A percentile compares a stretch with the other conserved stretches of the same genome.
Evolutionary conservation across 2,888 invertebrate genomes (phyloP).

Genomic region (Amiota communis): DNA sequence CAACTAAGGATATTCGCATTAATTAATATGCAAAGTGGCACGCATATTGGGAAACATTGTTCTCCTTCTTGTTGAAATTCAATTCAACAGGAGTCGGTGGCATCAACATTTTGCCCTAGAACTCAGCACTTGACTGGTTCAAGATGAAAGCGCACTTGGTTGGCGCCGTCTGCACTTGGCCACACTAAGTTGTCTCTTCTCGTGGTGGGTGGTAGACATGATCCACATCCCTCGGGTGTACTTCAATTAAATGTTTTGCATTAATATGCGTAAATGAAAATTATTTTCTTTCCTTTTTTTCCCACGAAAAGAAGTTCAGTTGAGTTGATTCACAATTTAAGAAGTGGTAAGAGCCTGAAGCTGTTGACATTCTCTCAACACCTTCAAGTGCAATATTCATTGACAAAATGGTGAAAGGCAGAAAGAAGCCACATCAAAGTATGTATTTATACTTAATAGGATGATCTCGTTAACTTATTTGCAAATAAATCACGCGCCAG

Average conservation of each 20-base stretch:
- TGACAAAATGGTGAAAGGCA: not conserved
- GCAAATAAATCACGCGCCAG: slow-evolving; percentile 25
- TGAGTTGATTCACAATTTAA: not conserved
- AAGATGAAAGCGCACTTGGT: slow-evolving; percentile 6
- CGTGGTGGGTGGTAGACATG: not conserved
- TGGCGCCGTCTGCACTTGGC: slow-evolving; percentile 10
- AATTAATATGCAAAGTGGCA: slow-evolving; percentile 39
- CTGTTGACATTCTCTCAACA: slow-evolving; percentile 10
- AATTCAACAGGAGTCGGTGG: slow-evolving; percentile 47
- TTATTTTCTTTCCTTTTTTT: slow-evolving; percentile 17
- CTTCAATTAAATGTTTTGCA: slow-evolving; percentile 39
- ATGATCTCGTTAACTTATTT: slow-evolving; percentile 12
- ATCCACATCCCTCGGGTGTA: slow-evolving; percentile 13
- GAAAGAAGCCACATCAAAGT: slow-evolving; percentile 8
- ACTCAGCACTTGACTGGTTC: not conserved
- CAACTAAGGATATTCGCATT: slow-evolving; percentile 63
- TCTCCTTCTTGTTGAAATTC: too few species aligned
- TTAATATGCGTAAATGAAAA: slow-evolving; percentile 53
- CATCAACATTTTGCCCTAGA: slow-evolving; percentile 9
- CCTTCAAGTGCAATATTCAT: not conserved
- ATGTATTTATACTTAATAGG: not conserved
- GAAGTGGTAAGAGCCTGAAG: slow-evolving; percentile 3
- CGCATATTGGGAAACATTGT: too few species aligned
- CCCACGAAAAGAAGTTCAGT: not conserved
- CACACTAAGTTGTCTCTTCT: not conserved